Evolutionary conservation across 1,140 invertebrate genomes (phyloP), one percentile per base, ranked within the genome.

Genomic region (Halesus radiatus): DNA sequence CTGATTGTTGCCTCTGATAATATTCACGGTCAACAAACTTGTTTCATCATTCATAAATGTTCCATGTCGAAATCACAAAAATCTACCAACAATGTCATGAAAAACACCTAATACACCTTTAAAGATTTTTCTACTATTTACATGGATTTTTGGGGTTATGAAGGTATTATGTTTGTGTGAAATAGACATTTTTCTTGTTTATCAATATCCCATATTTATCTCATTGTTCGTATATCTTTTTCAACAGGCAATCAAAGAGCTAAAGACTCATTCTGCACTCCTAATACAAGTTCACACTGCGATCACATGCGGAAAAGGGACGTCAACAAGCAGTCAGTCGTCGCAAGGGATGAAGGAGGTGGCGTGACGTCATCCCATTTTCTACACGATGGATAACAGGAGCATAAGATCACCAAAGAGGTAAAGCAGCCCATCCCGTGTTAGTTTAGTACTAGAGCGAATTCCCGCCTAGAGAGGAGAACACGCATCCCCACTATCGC

Each of bases 321-420:
- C 79, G 56, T 74, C 82, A 60, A 62, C 45, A 76, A 75, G 20
- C 53, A 77, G 20, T 58, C 70, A 54, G 58, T 72, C 56, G 58
- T 72, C 56, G 68, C 75, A 62, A 81, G 79, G 82, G 80, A 83
- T 83, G 82, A 83, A 83, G 82, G 78, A 80, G 75, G 70, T 56
- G 66, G 80, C 52, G 60, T 72, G 77, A 81, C 82, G 82, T 83
- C 82, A 80, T 78, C 62, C 58, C 62, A 79, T 62, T 29, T 62
- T 54, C 58, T 73, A 68, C 64, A 83, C 52, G 66, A 83, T 83
- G 82, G 73, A 58, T 80, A 83, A 56, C 76, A 80, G 82, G 82
- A 79, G 79, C 70, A 60, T 56, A 83, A 60, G 60, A 79, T 32
- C 26, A 10, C n/a, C 22, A 53, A 70, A 68, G 73, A 83, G 82